Percentiles rank a stretch among this genome's conserved stretches.
Conservation (phyloP, 2,113 vertebrate genomes). For the Cnemophilus loriae region DNA sequence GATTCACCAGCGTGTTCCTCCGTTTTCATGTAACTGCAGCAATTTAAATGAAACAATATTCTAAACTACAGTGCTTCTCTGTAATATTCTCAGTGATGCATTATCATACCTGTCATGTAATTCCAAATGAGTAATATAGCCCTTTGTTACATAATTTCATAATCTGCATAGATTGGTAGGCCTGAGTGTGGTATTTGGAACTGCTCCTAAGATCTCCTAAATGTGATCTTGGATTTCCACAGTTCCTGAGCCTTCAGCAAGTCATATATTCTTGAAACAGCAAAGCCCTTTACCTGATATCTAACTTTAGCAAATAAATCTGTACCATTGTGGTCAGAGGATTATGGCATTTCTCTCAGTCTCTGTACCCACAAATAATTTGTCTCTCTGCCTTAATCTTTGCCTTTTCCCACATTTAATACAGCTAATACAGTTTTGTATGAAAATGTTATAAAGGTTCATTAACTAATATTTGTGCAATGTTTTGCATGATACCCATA, state of each 20-base stretch:
- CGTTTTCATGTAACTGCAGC: neutral
- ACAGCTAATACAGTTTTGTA: neutral
- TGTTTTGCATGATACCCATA: neutral
- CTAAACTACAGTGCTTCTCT: neutral
- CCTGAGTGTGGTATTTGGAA: neutral
- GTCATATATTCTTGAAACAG: neutral
- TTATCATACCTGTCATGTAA: neutral
- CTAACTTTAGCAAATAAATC: neutral
- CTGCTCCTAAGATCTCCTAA: neutral
- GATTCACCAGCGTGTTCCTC: neutral
- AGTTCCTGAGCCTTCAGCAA: neutral
- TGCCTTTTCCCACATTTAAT: neutral
- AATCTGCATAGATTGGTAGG: neutral
- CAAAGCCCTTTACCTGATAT: neutral
- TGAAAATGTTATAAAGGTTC: neutral
- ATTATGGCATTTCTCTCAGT: neutral
- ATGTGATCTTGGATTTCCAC: neutral
- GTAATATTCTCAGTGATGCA: neutral
- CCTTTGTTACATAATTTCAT: neutral
- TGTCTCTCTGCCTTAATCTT: neutral
- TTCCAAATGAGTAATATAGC: neutral
- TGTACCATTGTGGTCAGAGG: no score
- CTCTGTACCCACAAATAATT: neutral
- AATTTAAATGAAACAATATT: neutral
- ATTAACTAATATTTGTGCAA: neutral